A percentile compares a stretch with the other conserved stretches of the same genome.
Conservation (phyloP, 1,140 invertebrate genomes). For the Magallana angulata region DNA sequence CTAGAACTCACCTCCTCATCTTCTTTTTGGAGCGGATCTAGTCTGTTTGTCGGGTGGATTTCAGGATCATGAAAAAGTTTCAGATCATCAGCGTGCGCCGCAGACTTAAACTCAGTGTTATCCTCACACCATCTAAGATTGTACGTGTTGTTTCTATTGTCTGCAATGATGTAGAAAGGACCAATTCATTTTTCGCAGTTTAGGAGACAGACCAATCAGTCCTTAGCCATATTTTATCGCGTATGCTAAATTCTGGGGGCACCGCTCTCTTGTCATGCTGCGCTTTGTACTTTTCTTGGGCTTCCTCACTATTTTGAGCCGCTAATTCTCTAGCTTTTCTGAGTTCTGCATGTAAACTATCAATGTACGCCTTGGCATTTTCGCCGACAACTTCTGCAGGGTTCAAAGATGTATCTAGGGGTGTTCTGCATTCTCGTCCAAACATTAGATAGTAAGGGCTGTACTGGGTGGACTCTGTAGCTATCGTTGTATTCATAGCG, state of each 20-base stretch:
- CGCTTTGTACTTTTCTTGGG: conserved; percentile 49
- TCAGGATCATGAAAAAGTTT: conserved; percentile 35
- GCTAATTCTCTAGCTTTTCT: conserved; percentile 27
- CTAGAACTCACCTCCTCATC: not conserved
- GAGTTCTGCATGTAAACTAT: conserved; percentile 31
- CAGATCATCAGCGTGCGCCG: conserved; percentile 41
- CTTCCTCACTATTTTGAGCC: conserved; percentile 44
- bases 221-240: conserved; percentile 51
- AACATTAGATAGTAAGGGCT: conserved; percentile 51
- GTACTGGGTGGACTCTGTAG: conserved; percentile 48
- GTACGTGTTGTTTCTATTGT: conserved; percentile 29
- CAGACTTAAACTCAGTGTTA: conserved; percentile 3
- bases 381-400: conserved; percentile 39
- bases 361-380: conserved; percentile 48
- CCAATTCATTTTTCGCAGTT: conserved; percentile 48
- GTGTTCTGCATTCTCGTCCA: conserved; percentile 47
- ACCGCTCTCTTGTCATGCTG: conserved; percentile 45
- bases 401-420: conserved; percentile 52
- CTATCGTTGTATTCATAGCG: conserved; percentile 44
- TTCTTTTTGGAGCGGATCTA: conserved; percentile 20
- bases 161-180: conserved; percentile 43
- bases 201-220: conserved; percentile 39
- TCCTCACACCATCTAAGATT: not conserved
- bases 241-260: conserved; percentile 30
- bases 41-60: conserved; percentile 37